phyloP scores from a whole-genome alignment of 2,888 invertebrate genomes.

The Germaria angustata region DNA sequence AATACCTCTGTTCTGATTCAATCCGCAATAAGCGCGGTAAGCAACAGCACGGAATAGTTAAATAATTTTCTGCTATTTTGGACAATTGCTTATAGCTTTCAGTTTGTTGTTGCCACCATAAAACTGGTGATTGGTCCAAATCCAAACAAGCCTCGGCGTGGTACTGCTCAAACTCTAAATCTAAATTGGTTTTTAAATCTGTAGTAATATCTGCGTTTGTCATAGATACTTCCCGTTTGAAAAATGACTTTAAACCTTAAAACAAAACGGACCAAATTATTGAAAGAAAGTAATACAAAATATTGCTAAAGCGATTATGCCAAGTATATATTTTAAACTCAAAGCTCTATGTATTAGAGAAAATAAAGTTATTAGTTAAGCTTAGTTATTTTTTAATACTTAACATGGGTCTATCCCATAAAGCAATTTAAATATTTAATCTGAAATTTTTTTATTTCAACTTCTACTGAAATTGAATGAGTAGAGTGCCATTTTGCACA shows the following conservation, averaged over 20 bases:
- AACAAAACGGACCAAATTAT: slow-evolving; percentile 1
- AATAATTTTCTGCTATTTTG: slow-evolving; percentile 71
- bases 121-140: slow-evolving; percentile 73
- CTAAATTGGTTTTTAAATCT: slow-evolving; percentile 66
- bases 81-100: slow-evolving; percentile 70
- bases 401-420: no score
- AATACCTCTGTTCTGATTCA: slow-evolving; percentile 9
- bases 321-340: no score
- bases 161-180: slow-evolving; percentile 71
- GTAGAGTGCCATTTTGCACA: no score
- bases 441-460: no score
- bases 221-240: slow-evolving; percentile 61
- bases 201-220: neutral
- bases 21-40: slow-evolving; percentile 65
- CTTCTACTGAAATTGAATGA: no score
- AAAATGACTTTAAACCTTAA: slow-evolving; percentile 71
- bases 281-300: no score
- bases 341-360: no score
- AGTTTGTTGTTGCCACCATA: slow-evolving; percentile 73
- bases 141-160: slow-evolving; percentile 69
- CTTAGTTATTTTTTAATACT: no score
- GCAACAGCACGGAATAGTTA: slow-evolving; percentile 71
- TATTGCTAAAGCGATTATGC: no score
- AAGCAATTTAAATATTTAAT: no score
- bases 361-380: no score